Conservation (phyloP, 2,888 invertebrate species). For the Pherbina coryleti region DNA sequence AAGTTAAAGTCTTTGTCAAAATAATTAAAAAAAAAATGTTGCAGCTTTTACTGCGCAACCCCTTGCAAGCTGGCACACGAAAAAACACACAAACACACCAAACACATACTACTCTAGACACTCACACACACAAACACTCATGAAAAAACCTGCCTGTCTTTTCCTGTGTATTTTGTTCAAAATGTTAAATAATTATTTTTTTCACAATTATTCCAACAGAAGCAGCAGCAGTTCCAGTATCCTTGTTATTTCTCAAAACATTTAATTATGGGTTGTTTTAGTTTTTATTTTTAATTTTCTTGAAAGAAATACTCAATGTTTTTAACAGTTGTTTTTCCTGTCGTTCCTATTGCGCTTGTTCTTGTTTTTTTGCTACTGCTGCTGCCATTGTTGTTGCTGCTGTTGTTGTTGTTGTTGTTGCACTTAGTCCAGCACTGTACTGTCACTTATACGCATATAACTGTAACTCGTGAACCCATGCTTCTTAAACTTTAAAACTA, state of each 20-base stretch:
- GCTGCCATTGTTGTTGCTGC: no score
- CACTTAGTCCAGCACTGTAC: neutral
- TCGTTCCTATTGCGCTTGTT: no score
- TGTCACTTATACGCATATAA: neutral
- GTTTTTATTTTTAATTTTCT: no score
- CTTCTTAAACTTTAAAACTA: neutral
- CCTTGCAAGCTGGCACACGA: neutral
- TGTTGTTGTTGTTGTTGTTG: slow-evolving; percentile 4
- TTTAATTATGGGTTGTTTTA: no score
- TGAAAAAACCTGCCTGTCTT: no score
- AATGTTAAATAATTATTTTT: neutral
- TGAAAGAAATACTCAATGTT: no score
- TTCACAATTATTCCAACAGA: neutral
- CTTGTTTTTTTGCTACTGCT: no score
- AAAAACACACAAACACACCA: neutral
- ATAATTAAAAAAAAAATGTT: neutral
- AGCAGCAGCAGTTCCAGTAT: neutral
- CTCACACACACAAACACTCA: no score
- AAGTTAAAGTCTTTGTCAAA: neutral
- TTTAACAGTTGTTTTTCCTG: no score
- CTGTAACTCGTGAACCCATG: neutral
- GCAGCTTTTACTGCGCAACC: neutral
- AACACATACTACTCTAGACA: no score
- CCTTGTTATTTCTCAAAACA: neutral
- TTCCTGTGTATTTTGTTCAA: neutral